Base-by-base conservation (phyloP, 2,888 invertebrate genomes). In the Sarcophaga variegata region DNA sequence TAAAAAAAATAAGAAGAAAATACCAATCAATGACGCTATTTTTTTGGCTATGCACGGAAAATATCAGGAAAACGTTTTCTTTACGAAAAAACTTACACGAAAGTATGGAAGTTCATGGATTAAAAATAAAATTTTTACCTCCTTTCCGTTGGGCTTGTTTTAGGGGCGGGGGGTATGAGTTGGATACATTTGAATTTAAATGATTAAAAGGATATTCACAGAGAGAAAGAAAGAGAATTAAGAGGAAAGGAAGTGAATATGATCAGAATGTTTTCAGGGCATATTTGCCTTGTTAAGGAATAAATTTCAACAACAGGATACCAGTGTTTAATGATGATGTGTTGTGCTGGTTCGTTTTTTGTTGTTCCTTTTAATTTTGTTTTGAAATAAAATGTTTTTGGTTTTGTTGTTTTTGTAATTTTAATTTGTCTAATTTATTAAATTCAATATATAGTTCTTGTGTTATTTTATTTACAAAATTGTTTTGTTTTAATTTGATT, bases 11-110 rank as follows among this genome's bases (percentile, higher is more conserved):
- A 45, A 60, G 4, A 37, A 77, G 8, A 78, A 47, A 27, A 83
- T 72, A 72, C 47, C 72, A 78, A 83, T 83, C 77, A 78, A 67
- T 78, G 27, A 37, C 37, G 8, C 10, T 8, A 37, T 37, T 10
- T 77, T 71, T 77, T 81, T 14, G 45, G 22, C 54, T 66, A 27
- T 25, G 66, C 0, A 63, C 74, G 49, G 37, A 80, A 59, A 80
- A 62, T 11, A 59, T 45, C 45, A 60, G 17, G 14, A 49, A 10
- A 54, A 70, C 22, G 49, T 8, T 8, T 22, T 27, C 10, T 27
- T 54, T 71, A 37, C 37, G 2, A 0, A 8, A 8, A 71, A 71
- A 59, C 27, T 54, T 27, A 54, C 5, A 17, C 0, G 17, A 54
- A 37, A 37, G 3, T 37, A 37, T 37, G 8, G 37, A 37, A 8